Evolutionary conservation across 2,888 invertebrate species (phyloP), one percentile per base, ranked within the genome.

Genomic region (Mythimna loreyi): DNA sequence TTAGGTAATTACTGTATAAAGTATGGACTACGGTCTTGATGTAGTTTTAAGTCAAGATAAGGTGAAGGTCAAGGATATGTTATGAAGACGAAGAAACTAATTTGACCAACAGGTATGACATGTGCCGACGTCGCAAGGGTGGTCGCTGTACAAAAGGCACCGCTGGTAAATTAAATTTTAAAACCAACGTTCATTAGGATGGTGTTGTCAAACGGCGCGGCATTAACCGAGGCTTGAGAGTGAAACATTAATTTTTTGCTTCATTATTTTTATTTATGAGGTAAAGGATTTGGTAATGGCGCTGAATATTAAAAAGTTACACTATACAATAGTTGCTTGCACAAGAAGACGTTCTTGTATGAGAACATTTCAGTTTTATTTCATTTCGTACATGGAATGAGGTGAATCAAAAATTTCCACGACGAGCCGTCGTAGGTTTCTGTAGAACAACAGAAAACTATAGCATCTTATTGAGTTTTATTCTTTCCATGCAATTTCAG

Each of bases 111-210:
- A 99, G 99, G 98, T 98, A 99, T 96, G 99, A 99, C 97, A 99
- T 99, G 99, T 99, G 99, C 97, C 98, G 99, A 92, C 97, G 98
- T 94, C 97, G 98, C 96, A 98, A 98, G 97, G 99, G 98, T 96
- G 99, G 99, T 95, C 98, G 98, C 96, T 99, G 99, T 97, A 99
- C 99, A 93, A 98, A 99, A 97, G 99, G 99, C 97, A 99, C 99
- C 96, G 99, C 99, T 96, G 99, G 99, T 99, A 98, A 98, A 97
- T 96, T 91, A 86, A 88, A 90, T 92, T 92, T 90, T 88, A 90
- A 90, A 86, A 85, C 90, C 90, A 88, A 85, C 87, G 85, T 85
- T 89, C 88, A 87, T 85, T 86, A 92, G 89, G 89, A 89, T 90
- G 94, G 94, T 93, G 86, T 86, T 87, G 76, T 77, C 76, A 83